phyloP scores from a whole-genome alignment of 2,888 invertebrate species.

The Myopa testacea region DNA sequence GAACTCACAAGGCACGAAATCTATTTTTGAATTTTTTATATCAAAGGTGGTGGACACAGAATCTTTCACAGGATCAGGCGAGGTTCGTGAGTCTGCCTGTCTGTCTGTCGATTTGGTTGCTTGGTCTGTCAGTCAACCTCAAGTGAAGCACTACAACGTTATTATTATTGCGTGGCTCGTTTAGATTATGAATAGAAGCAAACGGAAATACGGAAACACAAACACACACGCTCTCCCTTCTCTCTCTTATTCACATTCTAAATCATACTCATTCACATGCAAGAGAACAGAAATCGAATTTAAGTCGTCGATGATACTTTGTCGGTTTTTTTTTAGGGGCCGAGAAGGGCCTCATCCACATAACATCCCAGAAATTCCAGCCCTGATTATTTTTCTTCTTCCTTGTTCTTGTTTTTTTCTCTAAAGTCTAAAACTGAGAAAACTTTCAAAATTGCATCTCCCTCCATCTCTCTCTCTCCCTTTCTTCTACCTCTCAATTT shows the following conservation, averaged over 20 bases:
- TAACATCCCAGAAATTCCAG: no score
- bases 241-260: no score
- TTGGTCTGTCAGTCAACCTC: background rate
- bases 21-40: slow-evolving; percentile 1
- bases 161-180: slow-evolving; percentile 2
- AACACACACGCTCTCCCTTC: background rate
- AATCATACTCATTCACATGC: no score
- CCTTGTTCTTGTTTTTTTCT: no score
- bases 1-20: no score
- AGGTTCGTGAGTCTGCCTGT: background rate
- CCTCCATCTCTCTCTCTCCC: no score
- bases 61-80: no score
- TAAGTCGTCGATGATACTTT: background rate
- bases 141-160: background rate
- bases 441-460: no score
- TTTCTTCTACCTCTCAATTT: no score
- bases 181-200: slow-evolving; percentile 19
- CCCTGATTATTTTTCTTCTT: no score
- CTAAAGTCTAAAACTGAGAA: no score
- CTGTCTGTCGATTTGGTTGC: background rate
- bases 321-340: background rate
- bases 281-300: slow-evolving; percentile 5
- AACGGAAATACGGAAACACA: background rate
- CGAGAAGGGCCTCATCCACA: no score
- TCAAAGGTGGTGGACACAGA: slow-evolving; percentile 8